phyloP scores from a whole-genome alignment of 2,113 vertebrate species.

The Varanus komodoensis region DNA sequence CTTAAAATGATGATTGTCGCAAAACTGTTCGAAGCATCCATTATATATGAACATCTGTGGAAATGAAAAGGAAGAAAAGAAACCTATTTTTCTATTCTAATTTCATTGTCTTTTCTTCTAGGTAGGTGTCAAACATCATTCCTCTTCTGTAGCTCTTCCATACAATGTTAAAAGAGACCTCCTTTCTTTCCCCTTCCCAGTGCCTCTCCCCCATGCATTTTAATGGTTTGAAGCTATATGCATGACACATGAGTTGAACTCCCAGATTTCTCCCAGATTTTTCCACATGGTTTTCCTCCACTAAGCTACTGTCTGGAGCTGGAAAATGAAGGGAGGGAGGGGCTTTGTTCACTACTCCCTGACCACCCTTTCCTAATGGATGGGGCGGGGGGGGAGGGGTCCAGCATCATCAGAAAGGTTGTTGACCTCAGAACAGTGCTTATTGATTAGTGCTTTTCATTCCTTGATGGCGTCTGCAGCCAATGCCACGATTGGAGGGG shows the following conservation, averaged over 20 bases:
- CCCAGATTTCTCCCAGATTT: too few relatives aligned
- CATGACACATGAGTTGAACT: background rate
- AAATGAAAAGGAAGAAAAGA: background rate
- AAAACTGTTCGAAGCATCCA: background rate
- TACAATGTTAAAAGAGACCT: background rate
- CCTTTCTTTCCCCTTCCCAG: background rate
- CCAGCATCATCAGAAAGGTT: background rate
- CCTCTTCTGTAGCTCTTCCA: background rate
- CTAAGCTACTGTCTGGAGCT: background rate
- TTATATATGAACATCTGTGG: background rate
- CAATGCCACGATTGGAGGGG: conserved; percentile 1
- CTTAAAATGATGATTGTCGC: background rate
- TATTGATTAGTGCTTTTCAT: conserved; percentile 1
- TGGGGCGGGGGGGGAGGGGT: background rate
- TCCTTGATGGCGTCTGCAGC: conserved; percentile 2
- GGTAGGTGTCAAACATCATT: background rate
- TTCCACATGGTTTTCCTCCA: background rate
- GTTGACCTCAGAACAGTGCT: background rate
- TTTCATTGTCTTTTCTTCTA: background rate
- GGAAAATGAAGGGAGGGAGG: background rate
- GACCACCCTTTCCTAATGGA: background rate
- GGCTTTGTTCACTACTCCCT: background rate
- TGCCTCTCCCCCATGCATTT: background rate
- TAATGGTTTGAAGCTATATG: background rate
- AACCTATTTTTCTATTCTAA: background rate